Percentiles rank a stretch among this genome's conserved stretches.
These are phyloP conservation scores for Strigamia maritima DNA, from an alignment of 2,888 invertebrate genomes.

Conservation along the genomic window DNA sequence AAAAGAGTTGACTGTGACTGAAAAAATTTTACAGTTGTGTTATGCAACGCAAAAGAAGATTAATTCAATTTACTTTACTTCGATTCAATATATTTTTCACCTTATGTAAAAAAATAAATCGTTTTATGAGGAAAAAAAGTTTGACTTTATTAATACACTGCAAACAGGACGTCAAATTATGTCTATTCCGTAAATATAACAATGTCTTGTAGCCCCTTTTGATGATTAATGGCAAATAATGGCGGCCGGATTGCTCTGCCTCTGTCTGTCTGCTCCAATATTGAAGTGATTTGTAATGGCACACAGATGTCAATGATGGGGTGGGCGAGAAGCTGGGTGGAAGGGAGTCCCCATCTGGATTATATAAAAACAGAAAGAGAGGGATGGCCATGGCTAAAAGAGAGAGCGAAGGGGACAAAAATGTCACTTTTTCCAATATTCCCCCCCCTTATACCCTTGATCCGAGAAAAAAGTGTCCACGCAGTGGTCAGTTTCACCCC, in stretches of 20 bases:
- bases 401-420: slow-evolving; percentile 28
- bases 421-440: slow-evolving; percentile 34
- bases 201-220: slow-evolving; percentile 28
- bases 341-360: slow-evolving; percentile 13
- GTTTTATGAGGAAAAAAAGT: not conserved
- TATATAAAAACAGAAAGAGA: slow-evolving; percentile 24
- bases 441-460: slow-evolving; percentile 4
- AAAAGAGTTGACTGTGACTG: not conserved
- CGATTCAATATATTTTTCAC: too few relatives aligned
- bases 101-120: not conserved
- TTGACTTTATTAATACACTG: slow-evolving; percentile 25
- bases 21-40: not conserved
- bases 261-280: slow-evolving; percentile 36
- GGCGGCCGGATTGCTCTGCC: slow-evolving; percentile 12
- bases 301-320: slow-evolving; percentile 37
- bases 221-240: slow-evolving; percentile 31
- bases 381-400: slow-evolving; percentile 22
- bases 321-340: not conserved
- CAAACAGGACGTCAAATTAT: slow-evolving; percentile 31
- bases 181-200: slow-evolving; percentile 34
- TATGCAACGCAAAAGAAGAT: too few relatives aligned
- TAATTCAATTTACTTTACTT: too few relatives aligned
- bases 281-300: slow-evolving; percentile 39
- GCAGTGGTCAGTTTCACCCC: slow-evolving; percentile 24
- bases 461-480: slow-evolving; percentile 34